Evolutionary conservation across 1,140 invertebrate species (phyloP).

Genomic region (Euborellia annulipes): DNA sequence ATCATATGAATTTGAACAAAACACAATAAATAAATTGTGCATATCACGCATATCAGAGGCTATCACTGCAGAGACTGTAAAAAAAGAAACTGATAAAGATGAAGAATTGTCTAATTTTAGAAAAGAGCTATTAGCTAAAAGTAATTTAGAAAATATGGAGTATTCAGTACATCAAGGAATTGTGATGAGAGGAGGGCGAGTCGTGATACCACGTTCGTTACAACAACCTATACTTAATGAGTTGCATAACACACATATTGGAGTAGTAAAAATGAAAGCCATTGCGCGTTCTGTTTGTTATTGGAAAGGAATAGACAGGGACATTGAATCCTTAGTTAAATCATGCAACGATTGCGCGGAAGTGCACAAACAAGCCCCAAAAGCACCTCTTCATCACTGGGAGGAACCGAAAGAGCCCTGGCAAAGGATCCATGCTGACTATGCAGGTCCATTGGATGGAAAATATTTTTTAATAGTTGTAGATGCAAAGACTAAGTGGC

Average conservation of each 20-base stretch:
- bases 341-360: slow-evolving; percentile 20
- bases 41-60: too few species aligned
- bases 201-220: neutral
- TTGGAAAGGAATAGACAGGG: slow-evolving; percentile 22
- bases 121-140: too few species aligned
- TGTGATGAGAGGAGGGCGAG: neutral
- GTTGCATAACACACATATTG: slow-evolving; percentile 20
- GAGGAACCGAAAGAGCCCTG: slow-evolving; percentile 15
- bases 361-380: slow-evolving; percentile 21
- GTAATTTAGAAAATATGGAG: slow-evolving; percentile 9
- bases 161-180: neutral
- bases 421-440: slow-evolving; percentile 20
- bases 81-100: too few species aligned
- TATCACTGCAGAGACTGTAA: too few species aligned
- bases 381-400: slow-evolving; percentile 15
- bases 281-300: slow-evolving; percentile 21
- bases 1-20: too few species aligned
- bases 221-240: neutral
- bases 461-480: slow-evolving; percentile 19
- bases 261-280: slow-evolving; percentile 25
- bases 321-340: slow-evolving; percentile 14
- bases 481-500: slow-evolving; percentile 18
- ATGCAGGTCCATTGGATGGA: slow-evolving; percentile 17
- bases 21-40: too few species aligned
- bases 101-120: too few species aligned